Percentiles rank a stretch among this genome's conserved stretches.
Conservation (phyloP, 2,888 invertebrate species). For the Drosophila ustulata region DNA sequence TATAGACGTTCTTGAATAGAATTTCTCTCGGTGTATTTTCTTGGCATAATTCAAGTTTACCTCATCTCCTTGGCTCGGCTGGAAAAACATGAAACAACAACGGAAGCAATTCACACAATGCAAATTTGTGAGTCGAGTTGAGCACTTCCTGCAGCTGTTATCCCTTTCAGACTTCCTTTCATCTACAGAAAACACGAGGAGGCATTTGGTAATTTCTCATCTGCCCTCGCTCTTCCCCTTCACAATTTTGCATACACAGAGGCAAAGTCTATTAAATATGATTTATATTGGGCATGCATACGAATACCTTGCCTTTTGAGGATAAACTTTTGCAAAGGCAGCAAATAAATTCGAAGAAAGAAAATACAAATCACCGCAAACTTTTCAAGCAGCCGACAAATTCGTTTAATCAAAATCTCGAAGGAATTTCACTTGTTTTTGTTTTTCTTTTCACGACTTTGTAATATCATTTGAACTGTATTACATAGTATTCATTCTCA, state of each 20-base stretch:
- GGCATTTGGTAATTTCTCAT: constrained; percentile 28
- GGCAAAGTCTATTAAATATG: constrained; percentile 43
- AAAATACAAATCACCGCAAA: constrained; percentile 40
- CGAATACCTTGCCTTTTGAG: constrained; percentile 21
- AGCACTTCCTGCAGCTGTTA: constrained; percentile 46
- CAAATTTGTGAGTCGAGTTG: constrained; percentile 60
- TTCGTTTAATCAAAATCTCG: constrained; percentile 9
- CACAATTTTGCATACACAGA: constrained; percentile 14
- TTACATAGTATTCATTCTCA: constrained; percentile 7
- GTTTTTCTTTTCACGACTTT: constrained; percentile 10
- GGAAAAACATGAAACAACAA: constrained; percentile 36
- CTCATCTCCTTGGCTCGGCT: constrained; percentile 17
- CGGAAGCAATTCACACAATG: constrained; percentile 71
- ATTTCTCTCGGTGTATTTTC: constrained; percentile 21
- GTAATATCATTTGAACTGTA: constrained; percentile 2
- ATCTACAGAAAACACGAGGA: constrained; percentile 32
- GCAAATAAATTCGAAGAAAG: constrained; percentile 22
- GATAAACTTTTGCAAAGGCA: constrained; percentile 22
- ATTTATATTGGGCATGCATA: constrained; percentile 38
- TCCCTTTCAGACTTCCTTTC: constrained; percentile 29
- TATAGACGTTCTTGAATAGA: not conserved
- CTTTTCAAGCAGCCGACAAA: constrained; percentile 14
- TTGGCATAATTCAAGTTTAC: constrained; percentile 31
- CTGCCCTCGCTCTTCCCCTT: constrained; percentile 6
- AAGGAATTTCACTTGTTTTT: constrained; percentile 7